Base-by-base conservation (phyloP, 2,888 invertebrate species). In the Abscondita cerata region DNA sequence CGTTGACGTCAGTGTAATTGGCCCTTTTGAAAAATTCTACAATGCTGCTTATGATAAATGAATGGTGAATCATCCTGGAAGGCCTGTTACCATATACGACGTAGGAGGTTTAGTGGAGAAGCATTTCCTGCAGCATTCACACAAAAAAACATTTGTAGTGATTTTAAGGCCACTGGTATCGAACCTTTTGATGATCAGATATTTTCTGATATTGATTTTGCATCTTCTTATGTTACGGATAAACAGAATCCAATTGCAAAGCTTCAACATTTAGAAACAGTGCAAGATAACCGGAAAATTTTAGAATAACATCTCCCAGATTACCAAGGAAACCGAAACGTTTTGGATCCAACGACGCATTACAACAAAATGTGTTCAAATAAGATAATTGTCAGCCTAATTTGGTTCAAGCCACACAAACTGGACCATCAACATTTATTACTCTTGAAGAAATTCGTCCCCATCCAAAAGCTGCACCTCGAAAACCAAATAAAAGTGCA, bases 131-230 rank as follows among this genome's bases (percentile, higher is more conserved):
- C 11, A 40, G 40, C 13, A 13, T 40, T 40, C 13, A 40, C 40
- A n/a, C 40, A 9, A 40, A 40, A 40, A 40, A 40, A 40, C 40
- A 40, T 40, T 40, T 40, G 40, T 40, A 40, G 40, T 40, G 40
- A 3, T 40, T 40, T 40, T 13, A n/a, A n/a, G n/a, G n/a, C n/a
- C n/a, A n/a, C n/a, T n/a, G n/a, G n/a, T n/a, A n/a, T n/a, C n/a
- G n/a, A 40, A 40, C 6, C 40, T 13, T 40, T 40, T 40, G 40
- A 40, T 40, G 40, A 40, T 40, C 40, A 40, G 13, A 40, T 40
- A 40, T 40, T 40, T 40, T 40, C 13, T 40, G 40, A 40, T 16
- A 4, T 18, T 50, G 56, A 40, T 40, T 40, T 40, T 40, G 40
- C 40, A 40, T n/a, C 40, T 40, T 40, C 40, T 9, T 40, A 40